phyloP scores from a whole-genome alignment of 2,797 vertebrate genomes.

The Limnodromus scolopaceus region DNA sequence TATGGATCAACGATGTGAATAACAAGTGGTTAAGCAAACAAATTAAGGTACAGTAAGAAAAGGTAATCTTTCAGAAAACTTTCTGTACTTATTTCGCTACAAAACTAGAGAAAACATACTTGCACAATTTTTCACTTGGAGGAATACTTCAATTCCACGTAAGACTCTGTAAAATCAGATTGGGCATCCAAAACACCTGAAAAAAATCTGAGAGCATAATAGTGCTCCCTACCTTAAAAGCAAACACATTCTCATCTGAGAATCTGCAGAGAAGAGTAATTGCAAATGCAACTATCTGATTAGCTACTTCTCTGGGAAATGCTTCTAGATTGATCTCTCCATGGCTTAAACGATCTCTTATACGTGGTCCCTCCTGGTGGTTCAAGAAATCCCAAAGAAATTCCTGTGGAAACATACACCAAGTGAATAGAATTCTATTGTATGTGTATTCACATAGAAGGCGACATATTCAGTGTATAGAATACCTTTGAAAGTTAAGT shows the following conservation, averaged over 20 bases:
- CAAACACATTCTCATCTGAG: not conserved
- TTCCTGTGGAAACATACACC: slow-evolving; percentile 66
- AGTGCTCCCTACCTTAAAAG: slow-evolving; percentile 58
- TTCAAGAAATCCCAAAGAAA: slow-evolving; percentile 84
- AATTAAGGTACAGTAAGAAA: not conserved
- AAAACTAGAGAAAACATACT: not conserved
- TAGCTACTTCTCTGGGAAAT: slow-evolving; percentile 72
- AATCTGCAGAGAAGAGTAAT: slow-evolving; percentile 71
- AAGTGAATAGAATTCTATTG: not conserved
- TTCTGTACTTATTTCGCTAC: not conserved
- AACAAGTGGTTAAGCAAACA: not conserved
- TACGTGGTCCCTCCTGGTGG: slow-evolving; percentile 79
- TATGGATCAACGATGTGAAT: not conserved
- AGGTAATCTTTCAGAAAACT: not conserved
- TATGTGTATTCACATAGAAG: not conserved
- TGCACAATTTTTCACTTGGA: not conserved
- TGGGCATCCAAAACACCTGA: not conserved
- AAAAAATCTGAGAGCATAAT: not conserved
- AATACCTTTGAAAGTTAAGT: not conserved
- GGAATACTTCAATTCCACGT: not conserved
- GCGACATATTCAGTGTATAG: not conserved
- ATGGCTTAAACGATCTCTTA: slow-evolving; percentile 82
- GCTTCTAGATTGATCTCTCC: slow-evolving; percentile 73
- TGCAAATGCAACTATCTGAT: slow-evolving; percentile 75
- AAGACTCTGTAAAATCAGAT: not conserved